phyloP scores from a whole-genome alignment of 2,888 invertebrate genomes.

The Lymantria monacha region DNA sequence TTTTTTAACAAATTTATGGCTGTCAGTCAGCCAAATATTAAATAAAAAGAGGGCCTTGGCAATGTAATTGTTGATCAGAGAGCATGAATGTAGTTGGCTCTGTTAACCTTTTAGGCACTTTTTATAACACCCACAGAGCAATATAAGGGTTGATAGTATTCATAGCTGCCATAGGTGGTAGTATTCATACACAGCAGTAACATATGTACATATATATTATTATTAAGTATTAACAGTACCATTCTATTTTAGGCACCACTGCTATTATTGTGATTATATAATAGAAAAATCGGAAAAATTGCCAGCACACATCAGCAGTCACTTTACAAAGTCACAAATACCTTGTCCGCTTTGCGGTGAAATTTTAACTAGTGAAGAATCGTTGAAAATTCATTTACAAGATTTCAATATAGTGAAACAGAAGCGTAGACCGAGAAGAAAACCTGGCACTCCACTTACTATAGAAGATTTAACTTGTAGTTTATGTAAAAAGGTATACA shows the following conservation, averaged over 20 bases:
- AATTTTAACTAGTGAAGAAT: constrained; percentile 55
- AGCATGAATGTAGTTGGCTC: too few species aligned
- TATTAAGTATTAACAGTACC: too few species aligned
- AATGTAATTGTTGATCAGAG: too few species aligned
- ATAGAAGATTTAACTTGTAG: constrained; percentile 65
- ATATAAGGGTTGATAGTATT: too few species aligned
- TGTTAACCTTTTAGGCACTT: too few species aligned
- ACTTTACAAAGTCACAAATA: constrained; percentile 47
- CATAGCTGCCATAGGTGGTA: too few species aligned
- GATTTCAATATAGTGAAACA: constrained; percentile 49
- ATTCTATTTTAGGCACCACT: constrained; percentile 44
- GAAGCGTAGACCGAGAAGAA: constrained; percentile 55
- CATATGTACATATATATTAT: too few species aligned
- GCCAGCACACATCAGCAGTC: constrained; percentile 46
- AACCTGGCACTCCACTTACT: constrained; percentile 63
- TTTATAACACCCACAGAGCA: too few species aligned
- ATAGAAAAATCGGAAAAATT: constrained; percentile 34
- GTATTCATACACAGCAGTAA: too few species aligned
- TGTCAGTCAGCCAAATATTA: too few species aligned
- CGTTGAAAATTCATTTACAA: constrained; percentile 50
- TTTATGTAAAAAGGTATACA: constrained; percentile 66
- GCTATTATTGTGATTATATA: constrained; percentile 52
- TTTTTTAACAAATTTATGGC: too few species aligned
- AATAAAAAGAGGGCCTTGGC: too few species aligned
- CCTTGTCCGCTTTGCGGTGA: constrained; percentile 63